A percentile compares a stretch with the other conserved stretches of the same genome.
Evolutionary conservation across 2,888 invertebrate genomes (phyloP).

Genomic region (Mechanitis messenoides): DNA sequence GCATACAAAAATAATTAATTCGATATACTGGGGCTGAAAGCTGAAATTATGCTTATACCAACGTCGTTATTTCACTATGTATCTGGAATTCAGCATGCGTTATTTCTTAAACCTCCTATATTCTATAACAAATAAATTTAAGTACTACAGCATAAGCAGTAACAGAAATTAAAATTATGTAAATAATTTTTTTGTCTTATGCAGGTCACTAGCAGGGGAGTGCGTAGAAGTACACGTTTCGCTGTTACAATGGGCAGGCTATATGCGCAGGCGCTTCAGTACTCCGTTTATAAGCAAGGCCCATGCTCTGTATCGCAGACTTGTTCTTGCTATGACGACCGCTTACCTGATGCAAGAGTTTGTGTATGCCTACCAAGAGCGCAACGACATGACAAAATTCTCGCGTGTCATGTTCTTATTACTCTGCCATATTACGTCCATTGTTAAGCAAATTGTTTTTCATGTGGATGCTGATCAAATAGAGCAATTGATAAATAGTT

Average conservation of each 20-base stretch:
- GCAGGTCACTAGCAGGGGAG: conserved; percentile 13
- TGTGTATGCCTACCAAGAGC: conserved; percentile 50
- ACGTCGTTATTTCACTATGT: no score
- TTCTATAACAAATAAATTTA: no score
- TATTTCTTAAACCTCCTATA: no score
- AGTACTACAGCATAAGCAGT: not conserved
- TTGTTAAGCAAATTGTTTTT: conserved; percentile 60
- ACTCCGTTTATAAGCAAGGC: conserved; percentile 27
- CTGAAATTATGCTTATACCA: no score
- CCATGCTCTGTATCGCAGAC: conserved; percentile 37
- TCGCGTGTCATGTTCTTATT: conserved; percentile 65
- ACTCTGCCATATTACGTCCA: conserved; percentile 63
- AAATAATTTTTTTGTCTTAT: not conserved
- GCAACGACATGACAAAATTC: conserved; percentile 53
- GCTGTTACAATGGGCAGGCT: conserved; percentile 22
- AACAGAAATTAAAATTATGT: not conserved
- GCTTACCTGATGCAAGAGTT: conserved; percentile 47
- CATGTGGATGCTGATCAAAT: conserved; percentile 39
- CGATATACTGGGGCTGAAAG: no score
- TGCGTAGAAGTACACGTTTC: conserved; percentile 21
- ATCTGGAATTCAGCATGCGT: no score
- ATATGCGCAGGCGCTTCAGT: conserved; percentile 18
- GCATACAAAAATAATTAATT: no score
- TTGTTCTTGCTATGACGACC: conserved; percentile 39
- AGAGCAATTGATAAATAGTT: conserved; percentile 33